These are phyloP conservation scores for Microctonus hyperodae DNA, from an alignment of 2,888 invertebrate genomes.

Conservation along the genomic window DNA sequence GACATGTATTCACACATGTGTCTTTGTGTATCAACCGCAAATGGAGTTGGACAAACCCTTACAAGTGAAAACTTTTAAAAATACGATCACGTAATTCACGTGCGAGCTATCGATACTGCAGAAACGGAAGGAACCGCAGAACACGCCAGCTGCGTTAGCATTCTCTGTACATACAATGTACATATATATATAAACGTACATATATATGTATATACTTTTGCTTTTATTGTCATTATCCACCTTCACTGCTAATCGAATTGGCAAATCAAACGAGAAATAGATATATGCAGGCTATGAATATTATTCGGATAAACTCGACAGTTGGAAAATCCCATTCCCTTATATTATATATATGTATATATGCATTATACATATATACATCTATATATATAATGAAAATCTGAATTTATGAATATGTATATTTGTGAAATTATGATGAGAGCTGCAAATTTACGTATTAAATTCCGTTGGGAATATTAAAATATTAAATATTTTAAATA, in stretches of 20 bases:
- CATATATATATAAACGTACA: background rate
- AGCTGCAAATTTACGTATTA: background rate
- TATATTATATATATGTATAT: too few species aligned
- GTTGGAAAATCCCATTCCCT: conserved; percentile 6
- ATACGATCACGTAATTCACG: conserved; percentile 27
- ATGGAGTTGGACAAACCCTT: background rate
- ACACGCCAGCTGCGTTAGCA: conserved; percentile 15
- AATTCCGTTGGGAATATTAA: too few species aligned
- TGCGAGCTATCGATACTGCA: conserved; percentile 31
- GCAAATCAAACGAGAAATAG: conserved; percentile 1
- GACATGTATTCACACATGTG: background rate
- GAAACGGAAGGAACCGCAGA: conserved; percentile 30
- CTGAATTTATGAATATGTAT: background rate
- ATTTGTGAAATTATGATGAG: background rate
- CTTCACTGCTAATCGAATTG: conserved; percentile 14
- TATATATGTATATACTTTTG: background rate
- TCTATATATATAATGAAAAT: too few species aligned
- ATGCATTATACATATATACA: too few species aligned
- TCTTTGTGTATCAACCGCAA: conserved; percentile 18
- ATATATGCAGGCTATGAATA: background rate
- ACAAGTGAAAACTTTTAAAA: conserved; percentile 17
- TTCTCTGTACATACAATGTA: background rate
- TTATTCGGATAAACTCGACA: conserved; percentile 3
- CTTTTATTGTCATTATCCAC: background rate
- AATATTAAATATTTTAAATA: too few species aligned